Conservation (phyloP, 2,797 vertebrate genomes). For the Etheostoma nigrum region DNA sequence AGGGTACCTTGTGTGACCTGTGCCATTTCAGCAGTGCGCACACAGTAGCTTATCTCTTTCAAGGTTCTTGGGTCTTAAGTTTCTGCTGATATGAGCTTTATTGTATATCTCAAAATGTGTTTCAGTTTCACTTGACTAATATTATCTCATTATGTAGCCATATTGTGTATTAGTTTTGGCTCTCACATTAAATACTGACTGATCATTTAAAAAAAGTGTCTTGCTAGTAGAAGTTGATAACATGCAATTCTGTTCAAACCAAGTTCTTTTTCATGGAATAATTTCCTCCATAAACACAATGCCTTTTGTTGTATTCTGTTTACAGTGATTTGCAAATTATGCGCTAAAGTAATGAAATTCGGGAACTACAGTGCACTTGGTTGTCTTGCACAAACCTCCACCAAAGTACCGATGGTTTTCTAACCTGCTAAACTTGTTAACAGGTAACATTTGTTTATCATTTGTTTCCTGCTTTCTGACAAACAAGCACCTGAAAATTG, state of each 20-base stretch:
- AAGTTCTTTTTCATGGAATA: neutral
- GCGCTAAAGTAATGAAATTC: neutral
- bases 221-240: neutral
- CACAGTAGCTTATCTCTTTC: constrained; percentile 49
- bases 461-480: neutral
- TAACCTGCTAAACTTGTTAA: neutral
- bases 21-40: constrained; percentile 53
- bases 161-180: neutral
- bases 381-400: constrained; percentile 5
- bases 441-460: neutral
- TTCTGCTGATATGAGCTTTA: constrained; percentile 62
- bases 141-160: neutral
- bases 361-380: neutral
- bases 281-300: neutral
- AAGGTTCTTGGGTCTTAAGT: constrained; percentile 61
- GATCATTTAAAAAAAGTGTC: neutral
- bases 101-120: neutral
- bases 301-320: neutral
- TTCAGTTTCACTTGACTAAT: constrained; percentile 3
- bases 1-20: constrained; percentile 55
- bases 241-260: neutral
- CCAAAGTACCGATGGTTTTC: neutral
- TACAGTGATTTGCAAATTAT: neutral
- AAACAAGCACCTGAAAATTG: neutral
- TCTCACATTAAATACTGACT: neutral